A percentile compares a stretch with the other conserved stretches of the same genome.
phyloP scores from a whole-genome alignment of 1,140 invertebrate genomes.

The Heliconius hewitsoni region DNA sequence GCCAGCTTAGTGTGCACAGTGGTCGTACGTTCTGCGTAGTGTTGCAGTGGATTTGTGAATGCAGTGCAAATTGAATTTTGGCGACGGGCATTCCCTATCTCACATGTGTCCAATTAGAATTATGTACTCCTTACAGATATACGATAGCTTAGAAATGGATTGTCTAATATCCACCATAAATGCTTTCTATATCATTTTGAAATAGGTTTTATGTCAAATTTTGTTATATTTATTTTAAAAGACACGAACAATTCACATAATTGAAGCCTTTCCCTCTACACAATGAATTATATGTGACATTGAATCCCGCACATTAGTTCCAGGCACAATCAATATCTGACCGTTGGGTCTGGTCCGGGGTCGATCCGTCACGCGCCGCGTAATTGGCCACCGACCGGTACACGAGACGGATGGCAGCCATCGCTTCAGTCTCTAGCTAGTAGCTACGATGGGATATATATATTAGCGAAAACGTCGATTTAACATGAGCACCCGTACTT shows the following conservation, averaged over 20 bases:
- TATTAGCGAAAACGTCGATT: conserved; percentile 21
- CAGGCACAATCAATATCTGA: conserved; percentile 30
- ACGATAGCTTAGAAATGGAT: not conserved
- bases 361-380: conserved; percentile 32
- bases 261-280: not conserved
- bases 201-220: not conserved
- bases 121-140: not conserved
- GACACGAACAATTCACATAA: not conserved
- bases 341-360: conserved; percentile 32
- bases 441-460: conserved; percentile 26
- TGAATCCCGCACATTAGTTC: conserved; percentile 29
- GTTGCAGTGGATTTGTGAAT: conserved; percentile 33
- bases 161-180: not conserved
- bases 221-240: not conserved
- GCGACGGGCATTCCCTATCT: conserved; percentile 18
- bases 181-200: not conserved
- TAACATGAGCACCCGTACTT: conserved; percentile 19
- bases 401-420: conserved; percentile 24
- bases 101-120: conserved; percentile 14
- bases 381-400: conserved; percentile 26
- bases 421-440: not conserved
- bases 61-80: conserved; percentile 38
- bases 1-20: conserved; percentile 4
- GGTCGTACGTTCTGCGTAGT: conserved; percentile 22
- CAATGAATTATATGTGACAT: conserved; percentile 27